Percentiles rank a stretch among this genome's conserved stretches.
Evolutionary conservation across 2,113 vertebrate genomes (phyloP).

Genomic region (Callospermophilus lateralis): DNA sequence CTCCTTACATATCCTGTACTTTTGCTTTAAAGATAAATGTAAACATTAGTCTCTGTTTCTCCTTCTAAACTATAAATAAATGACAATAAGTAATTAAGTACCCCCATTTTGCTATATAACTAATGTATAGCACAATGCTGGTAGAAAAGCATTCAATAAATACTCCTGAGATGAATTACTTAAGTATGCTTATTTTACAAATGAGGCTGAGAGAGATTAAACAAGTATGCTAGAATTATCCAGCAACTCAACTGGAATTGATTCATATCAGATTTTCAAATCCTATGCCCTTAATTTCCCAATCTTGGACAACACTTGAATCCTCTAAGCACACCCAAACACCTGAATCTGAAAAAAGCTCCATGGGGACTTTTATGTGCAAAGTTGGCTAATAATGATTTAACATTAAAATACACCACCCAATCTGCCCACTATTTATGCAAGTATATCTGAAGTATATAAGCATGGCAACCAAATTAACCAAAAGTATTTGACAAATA

Average conservation of each 20-base stretch:
- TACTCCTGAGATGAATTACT: background rate
- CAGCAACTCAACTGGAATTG: slow-evolving; percentile 9
- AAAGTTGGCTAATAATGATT: background rate
- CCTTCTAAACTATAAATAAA: background rate
- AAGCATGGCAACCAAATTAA: background rate
- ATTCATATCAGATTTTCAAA: background rate
- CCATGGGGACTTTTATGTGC: background rate
- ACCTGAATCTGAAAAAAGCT: background rate
- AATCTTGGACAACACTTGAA: background rate
- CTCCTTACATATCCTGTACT: background rate
- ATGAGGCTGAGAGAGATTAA: background rate
- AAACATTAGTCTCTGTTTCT: background rate
- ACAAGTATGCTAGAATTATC: background rate
- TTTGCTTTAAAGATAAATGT: slow-evolving; percentile 1
- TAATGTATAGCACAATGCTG: background rate
- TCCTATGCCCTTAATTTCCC: background rate
- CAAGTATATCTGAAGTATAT: background rate
- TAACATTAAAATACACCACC: background rate
- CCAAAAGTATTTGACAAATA: background rate
- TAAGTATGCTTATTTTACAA: slow-evolving; percentile 35
- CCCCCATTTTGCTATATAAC: background rate
- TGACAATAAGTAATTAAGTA: background rate
- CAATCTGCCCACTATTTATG: background rate
- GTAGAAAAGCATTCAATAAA: background rate
- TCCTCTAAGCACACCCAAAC: background rate